Base-by-base conservation (phyloP, 1,140 invertebrate species). In the Zaprionus camerounensis region DNA sequence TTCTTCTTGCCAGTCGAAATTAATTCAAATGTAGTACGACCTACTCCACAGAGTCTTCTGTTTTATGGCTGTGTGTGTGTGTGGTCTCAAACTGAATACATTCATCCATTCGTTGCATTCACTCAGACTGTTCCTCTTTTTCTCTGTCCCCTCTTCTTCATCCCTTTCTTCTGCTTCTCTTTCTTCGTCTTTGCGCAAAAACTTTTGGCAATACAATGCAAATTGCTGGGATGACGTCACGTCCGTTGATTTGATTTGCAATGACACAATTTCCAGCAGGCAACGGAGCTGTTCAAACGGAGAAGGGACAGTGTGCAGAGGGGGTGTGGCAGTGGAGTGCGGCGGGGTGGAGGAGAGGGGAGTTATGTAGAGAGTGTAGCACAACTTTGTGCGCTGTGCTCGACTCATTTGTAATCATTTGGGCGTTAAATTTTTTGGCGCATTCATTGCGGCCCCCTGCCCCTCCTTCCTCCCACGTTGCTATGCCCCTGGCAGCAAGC, bases 331-430 rank as follows among this genome's bases (percentile, higher is more conserved):
- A 41, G 28, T 31, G 15, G 5, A 15, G 38, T 15, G 5, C 1
- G 15, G 38, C 5, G 5, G 1, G 6, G 3, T 3, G 2, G 34
- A 0, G 2, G 28, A 2, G 12, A 36, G 36, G 17, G 36, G 28
- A 9, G 7, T 5, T 13, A 34, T 34, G 31, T 34, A 34, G 31
- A 34, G 3, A 34, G 31, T 34, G 11, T 11, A 11, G 26, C 55
- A 57, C 72, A 76, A 76, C 73, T 68, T 79, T 76, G 55, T 69
- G 22, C 67, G 62, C 56, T 67, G n/a, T 46, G 73, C 44, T 78
- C 72, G 71, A 63, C 77, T 87, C 84, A 88, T 82, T 88, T 87
- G 84, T 87, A 87, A 87, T 87, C 83, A 87, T 87, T 87, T 87
- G 83, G 80, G 83, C 85, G 83, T 87, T 87, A 78, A 80, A 82